Evolutionary conservation across 2,113 vertebrate species (phyloP).

Genomic region (Ictalurus punctatus): DNA sequence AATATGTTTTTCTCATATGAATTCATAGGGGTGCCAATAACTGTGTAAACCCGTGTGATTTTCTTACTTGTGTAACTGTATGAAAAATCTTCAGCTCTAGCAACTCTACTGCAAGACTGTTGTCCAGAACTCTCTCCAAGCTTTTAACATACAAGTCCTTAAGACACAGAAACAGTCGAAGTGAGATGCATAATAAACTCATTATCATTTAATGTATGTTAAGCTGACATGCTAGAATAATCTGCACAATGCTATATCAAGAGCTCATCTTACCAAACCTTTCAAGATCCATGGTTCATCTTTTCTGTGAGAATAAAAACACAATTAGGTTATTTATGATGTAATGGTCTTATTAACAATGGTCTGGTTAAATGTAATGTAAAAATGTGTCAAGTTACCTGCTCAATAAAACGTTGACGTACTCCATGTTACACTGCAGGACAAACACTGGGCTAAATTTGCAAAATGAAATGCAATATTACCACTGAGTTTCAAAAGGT

Average conservation of each 20-base stretch:
- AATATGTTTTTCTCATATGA: no score
- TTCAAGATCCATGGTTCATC: slow-evolving; percentile 87
- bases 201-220: background rate
- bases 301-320: slow-evolving; percentile 73
- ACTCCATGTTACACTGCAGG: slow-evolving; percentile 86
- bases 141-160: slow-evolving; percentile 83
- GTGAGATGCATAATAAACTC: background rate
- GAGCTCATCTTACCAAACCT: slow-evolving; percentile 83
- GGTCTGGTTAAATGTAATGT: no score
- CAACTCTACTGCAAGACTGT: slow-evolving; percentile 77
- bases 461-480: slow-evolving; percentile 37
- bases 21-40: no score
- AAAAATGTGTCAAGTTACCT: slow-evolving; percentile 71
- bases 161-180: slow-evolving; percentile 25
- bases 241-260: background rate
- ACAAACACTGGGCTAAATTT: slow-evolving; percentile 84
- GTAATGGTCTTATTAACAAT: background rate
- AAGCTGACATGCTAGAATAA: background rate
- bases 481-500: background rate
- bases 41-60: background rate
- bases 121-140: slow-evolving; percentile 79
- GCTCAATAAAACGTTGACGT: slow-evolving; percentile 80
- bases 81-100: slow-evolving; percentile 82
- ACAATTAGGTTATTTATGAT: background rate
- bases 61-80: slow-evolving; percentile 78